These are phyloP conservation scores for Ruditapes philippinarum DNA, from an alignment of 1,140 invertebrate genomes.

Conservation along the genomic window DNA sequence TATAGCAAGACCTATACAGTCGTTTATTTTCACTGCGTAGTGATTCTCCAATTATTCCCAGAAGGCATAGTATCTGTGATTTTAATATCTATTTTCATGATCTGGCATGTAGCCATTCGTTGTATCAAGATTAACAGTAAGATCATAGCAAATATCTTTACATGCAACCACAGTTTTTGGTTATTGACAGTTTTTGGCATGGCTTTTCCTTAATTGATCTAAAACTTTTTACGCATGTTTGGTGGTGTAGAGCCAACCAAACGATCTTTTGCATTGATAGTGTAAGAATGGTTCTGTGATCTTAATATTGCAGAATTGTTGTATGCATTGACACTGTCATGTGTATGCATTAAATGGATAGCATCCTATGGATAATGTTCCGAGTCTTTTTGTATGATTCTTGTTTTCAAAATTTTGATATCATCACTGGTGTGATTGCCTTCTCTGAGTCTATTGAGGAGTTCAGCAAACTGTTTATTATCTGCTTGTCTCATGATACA, in stretches of 20 bases:
- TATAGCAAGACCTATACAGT: conserved; percentile 9
- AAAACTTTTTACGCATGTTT: conserved; percentile 9
- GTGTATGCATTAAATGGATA: conserved; percentile 23
- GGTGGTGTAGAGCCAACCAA: conserved; percentile 15
- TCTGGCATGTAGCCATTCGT: conserved; percentile 32
- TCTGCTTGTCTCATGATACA: conserved; percentile 74
- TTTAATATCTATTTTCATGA: conserved; percentile 41
- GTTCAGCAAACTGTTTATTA: conserved; percentile 65
- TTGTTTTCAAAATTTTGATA: conserved; percentile 38
- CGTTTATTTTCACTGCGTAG: not conserved
- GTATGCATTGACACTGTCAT: conserved; percentile 36
- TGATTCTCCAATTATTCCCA: not conserved
- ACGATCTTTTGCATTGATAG: conserved; percentile 9
- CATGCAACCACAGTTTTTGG: not conserved
- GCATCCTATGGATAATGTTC: conserved; percentile 22
- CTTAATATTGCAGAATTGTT: not conserved
- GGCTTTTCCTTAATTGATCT: not conserved
- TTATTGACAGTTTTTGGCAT: conserved; percentile 33
- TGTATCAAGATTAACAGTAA: conserved; percentile 45
- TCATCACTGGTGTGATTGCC: conserved; percentile 70
- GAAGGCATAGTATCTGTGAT: not conserved
- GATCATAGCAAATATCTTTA: conserved; percentile 20
- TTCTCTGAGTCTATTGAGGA: conserved; percentile 72
- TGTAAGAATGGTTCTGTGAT: not conserved
- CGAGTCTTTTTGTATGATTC: not conserved